A percentile compares a stretch with the other conserved stretches of the same genome.
Conservation (phyloP, 2,113 vertebrate genomes). For the Corythaixoides concolor region DNA sequence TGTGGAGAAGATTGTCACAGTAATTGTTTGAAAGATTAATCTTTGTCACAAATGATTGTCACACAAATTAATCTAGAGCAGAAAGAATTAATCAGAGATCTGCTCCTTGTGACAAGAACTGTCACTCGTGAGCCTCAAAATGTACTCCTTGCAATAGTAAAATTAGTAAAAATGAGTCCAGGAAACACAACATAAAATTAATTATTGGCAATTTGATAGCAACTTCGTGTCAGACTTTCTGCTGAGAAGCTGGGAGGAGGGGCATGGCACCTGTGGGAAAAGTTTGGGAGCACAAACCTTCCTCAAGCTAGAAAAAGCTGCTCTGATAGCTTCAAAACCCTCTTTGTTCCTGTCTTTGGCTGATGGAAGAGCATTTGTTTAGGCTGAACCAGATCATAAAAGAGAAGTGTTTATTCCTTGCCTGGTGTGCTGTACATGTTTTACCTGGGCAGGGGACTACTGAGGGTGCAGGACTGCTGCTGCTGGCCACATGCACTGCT, state of each 20-base stretch:
- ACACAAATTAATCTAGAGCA: conserved; percentile 40
- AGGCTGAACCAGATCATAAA: neutral
- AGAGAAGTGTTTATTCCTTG: neutral
- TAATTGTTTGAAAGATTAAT: conserved; percentile 60
- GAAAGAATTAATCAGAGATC: conserved; percentile 44
- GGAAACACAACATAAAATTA: conserved; percentile 10
- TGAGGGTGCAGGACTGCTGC: rapidly evolving
- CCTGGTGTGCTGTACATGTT: neutral
- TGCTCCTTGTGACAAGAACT: conserved; percentile 35
- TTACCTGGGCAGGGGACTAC: neutral
- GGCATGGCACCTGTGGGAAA: neutral
- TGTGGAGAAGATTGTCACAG: neutral
- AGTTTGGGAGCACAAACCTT: neutral
- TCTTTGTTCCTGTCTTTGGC: neutral
- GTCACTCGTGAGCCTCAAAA: conserved; percentile 30
- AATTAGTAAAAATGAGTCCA: neutral
- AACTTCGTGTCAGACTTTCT: neutral
- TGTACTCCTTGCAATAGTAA: neutral
- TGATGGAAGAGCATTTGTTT: neutral
- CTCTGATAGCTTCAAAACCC: neutral
- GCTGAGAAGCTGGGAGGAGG: neutral
- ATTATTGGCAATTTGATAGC: neutral
- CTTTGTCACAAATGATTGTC: conserved; percentile 45
- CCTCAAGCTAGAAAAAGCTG: neutral
- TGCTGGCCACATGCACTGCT: rapidly evolving